Percentiles rank a stretch among this genome's conserved stretches.
These are phyloP conservation scores for Prinia subflava DNA, from an alignment of 2,113 vertebrate species.

Conservation along the genomic window DNA sequence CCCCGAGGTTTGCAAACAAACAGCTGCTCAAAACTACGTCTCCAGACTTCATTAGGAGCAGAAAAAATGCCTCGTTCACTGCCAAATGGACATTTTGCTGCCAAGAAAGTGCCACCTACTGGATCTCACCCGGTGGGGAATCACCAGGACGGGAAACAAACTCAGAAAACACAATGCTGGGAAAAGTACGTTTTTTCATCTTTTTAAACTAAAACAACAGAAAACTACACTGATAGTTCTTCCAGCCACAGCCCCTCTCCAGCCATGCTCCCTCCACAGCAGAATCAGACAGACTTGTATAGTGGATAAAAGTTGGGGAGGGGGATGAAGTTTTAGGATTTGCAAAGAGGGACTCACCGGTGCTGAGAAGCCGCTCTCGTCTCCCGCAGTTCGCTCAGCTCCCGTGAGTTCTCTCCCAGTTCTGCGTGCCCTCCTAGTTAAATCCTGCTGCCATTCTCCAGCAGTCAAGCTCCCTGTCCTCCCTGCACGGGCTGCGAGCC, in stretches of 20 bases:
- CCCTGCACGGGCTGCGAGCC: background rate
- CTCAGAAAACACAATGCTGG: background rate
- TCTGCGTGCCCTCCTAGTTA: background rate
- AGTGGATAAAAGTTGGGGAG: background rate
- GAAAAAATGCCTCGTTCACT: background rate
- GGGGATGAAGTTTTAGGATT: background rate
- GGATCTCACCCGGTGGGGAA: background rate
- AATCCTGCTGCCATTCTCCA: conserved; percentile 43
- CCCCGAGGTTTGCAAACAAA: background rate
- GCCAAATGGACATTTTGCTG: background rate
- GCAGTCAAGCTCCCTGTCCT: background rate
- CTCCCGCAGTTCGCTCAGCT: background rate
- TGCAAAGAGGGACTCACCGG: conserved; percentile 12
- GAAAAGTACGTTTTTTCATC: background rate
- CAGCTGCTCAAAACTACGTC: background rate
- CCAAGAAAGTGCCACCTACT: conserved; percentile 51
- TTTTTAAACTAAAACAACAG: background rate
- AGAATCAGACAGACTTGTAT: background rate
- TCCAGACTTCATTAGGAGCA: background rate
- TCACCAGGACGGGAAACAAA: background rate
- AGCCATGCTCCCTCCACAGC: background rate
- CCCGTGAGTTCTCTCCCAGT: background rate
- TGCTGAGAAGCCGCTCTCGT: background rate
- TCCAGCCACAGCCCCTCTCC: background rate
- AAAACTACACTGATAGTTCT: background rate